These are phyloP conservation scores for Drosophila busckii DNA, from an alignment of 1,140 invertebrate species.

Conservation along the genomic window DNA sequence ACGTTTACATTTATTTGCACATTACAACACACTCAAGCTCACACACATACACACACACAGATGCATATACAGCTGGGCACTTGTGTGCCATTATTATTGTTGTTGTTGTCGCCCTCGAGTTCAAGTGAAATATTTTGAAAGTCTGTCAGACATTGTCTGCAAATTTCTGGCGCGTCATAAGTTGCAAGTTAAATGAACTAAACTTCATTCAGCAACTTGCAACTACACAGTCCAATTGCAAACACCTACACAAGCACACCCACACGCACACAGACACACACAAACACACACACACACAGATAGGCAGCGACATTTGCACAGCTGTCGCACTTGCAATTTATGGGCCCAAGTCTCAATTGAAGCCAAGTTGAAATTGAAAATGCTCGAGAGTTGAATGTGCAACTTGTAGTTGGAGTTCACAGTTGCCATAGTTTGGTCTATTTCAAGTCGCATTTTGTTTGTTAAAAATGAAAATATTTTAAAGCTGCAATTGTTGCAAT, in stretches of 20 bases:
- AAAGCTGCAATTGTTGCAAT: too few relatives aligned
- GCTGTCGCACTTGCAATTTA: slow-evolving; percentile 73
- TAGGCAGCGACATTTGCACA: slow-evolving; percentile 39
- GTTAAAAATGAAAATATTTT: too few relatives aligned
- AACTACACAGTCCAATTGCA: slow-evolving; percentile 20
- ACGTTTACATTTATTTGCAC: slow-evolving; percentile 31
- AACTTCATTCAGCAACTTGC: slow-evolving; percentile 59
- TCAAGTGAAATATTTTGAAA: slow-evolving; percentile 39
- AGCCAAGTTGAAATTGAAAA: slow-evolving; percentile 58
- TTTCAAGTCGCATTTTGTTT: too few relatives aligned
- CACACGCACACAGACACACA: slow-evolving; percentile 1
- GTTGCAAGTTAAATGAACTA: slow-evolving; percentile 72
- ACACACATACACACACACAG: slow-evolving; percentile 6
- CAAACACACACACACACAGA: slow-evolving; percentile 7
- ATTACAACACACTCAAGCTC: slow-evolving; percentile 15
- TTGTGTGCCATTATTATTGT: slow-evolving; percentile 35
- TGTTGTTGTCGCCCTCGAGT: slow-evolving; percentile 33
- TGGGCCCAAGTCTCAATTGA: slow-evolving; percentile 72
- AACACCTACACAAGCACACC: slow-evolving; percentile 17
- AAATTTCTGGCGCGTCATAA: slow-evolving; percentile 70
- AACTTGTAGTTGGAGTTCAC: slow-evolving; percentile 23
- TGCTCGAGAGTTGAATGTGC: slow-evolving; percentile 14
- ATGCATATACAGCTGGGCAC: neutral
- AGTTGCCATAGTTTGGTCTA: too few relatives aligned
- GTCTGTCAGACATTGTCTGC: slow-evolving; percentile 66